Evolutionary conservation across 2,797 vertebrate genomes (phyloP), one percentile per base, ranked within the genome.

Genomic region (Phoeniculus purpureus): DNA sequence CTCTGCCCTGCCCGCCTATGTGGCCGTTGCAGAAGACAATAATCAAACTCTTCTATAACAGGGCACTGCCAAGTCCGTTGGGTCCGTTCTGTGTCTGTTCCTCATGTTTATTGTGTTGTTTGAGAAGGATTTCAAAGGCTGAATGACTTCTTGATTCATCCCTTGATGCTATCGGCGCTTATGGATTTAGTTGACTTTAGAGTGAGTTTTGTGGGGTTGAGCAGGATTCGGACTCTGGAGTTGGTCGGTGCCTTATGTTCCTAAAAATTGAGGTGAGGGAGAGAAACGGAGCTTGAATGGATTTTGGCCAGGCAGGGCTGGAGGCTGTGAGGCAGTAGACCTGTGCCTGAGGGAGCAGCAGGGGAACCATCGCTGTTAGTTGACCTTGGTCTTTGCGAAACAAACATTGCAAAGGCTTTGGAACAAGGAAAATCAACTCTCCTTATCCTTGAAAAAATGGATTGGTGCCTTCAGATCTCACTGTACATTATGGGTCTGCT

Each of bases 401-500:
- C 34, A 55, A 83, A 32, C 52, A 6, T 29, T 37, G 73, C 26
- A 48, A 85, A 82, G 29, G 29, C 43, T 17, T 3, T 10, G 3
- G 5, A 16, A 31, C 40, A 81, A 50, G 48, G 70, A 59, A 21
- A 34, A 25, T 31, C 34, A 25, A 32, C 51, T 66, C 29, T 1
- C 21, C 60, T 51, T 66, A 11, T 37, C 54, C 50, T 67, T 0
- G 0, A 71, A 78, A 17, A 75, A 82, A 67, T 8, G 23, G 68
- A 29, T 40, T 65, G 7, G 34, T 15, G 34, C 58, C 15, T 72
- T 67, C 37, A 40, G 61, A 61, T 67, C 31, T 52, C 12, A 1
- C 3, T 1, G 3, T 3, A 26, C 1, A 0, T 8, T 14, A 2
- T 5, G 26, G 61, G 56, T 27, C 3, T 32, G 31, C 20, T 20